These are phyloP conservation scores for Betta splendens DNA, from an alignment of 2,797 vertebrate species.

Conservation along the genomic window DNA sequence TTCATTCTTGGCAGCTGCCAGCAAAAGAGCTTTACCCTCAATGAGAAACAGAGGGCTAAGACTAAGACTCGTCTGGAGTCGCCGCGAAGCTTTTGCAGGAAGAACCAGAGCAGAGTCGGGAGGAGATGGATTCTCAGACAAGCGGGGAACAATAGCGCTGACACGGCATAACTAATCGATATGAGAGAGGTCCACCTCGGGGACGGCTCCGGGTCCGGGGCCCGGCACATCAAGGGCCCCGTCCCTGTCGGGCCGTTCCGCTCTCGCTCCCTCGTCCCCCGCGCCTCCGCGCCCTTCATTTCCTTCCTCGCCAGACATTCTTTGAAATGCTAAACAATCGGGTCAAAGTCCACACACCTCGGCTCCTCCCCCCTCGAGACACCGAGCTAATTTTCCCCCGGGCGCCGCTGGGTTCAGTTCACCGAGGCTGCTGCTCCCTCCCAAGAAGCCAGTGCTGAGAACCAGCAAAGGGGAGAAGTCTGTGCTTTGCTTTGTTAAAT, in stretches of 20 bases:
- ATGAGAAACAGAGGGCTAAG: constrained; percentile 56
- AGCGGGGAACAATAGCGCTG: constrained; percentile 67
- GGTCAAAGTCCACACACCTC: constrained; percentile 64
- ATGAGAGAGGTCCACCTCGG: constrained; percentile 51
- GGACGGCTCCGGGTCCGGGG: constrained; percentile 36
- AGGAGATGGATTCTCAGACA: constrained; percentile 58
- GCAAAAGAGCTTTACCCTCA: constrained; percentile 60
- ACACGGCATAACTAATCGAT: constrained; percentile 76
- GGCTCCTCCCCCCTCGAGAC: constrained; percentile 41
- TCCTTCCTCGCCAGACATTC: constrained; percentile 62
- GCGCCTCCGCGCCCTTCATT: constrained; percentile 60
- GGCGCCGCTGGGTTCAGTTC: constrained; percentile 23
- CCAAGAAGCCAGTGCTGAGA: constrained; percentile 17
- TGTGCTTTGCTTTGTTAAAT: too few species aligned
- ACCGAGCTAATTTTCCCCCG: constrained; percentile 37
- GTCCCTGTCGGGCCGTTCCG: constrained; percentile 27
- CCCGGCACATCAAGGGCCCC: too few species aligned
- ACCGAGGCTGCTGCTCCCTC: not conserved
- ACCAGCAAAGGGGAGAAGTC: constrained; percentile 2
- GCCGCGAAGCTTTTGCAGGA: constrained; percentile 49
- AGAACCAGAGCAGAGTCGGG: constrained; percentile 49
- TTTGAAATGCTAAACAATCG: constrained; percentile 73
- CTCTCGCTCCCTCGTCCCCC: constrained; percentile 21
- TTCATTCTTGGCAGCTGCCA: constrained; percentile 58
- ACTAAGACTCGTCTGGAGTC: constrained; percentile 45